Percentiles rank a stretch among this genome's conserved stretches.
These are phyloP conservation scores for Drosophila subpulchrella DNA, from an alignment of 1,140 invertebrate genomes.

Conservation along the genomic window DNA sequence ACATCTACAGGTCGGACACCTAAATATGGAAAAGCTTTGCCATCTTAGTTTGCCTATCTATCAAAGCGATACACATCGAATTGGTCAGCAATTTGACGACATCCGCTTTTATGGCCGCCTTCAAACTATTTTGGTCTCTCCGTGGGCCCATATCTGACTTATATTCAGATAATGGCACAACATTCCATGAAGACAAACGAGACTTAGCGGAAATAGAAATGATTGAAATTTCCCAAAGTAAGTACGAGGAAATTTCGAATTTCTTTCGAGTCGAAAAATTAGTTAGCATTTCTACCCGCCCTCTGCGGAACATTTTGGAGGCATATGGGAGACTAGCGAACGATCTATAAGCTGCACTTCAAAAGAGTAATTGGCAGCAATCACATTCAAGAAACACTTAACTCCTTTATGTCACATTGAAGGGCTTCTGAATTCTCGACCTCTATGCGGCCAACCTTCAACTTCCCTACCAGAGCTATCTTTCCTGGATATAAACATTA, in stretches of 20 bases:
- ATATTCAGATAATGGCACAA: no score
- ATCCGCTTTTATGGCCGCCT: neutral
- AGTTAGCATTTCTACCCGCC: neutral
- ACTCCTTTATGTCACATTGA: neutral
- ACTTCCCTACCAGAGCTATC: neutral
- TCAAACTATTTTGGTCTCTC: neutral
- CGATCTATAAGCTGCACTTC: slow-evolving; percentile 7
- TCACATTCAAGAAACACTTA: neutral
- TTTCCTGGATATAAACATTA: slow-evolving; percentile 1
- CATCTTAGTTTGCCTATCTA: no score
- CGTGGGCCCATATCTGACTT: no score
- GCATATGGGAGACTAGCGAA: slow-evolving; percentile 20
- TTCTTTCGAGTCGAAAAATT: neutral
- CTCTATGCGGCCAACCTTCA: neutral
- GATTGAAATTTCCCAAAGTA: neutral
- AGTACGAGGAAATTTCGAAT: no score
- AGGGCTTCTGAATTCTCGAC: slow-evolving; percentile 5
- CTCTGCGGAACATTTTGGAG: no score
- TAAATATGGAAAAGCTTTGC: no score
- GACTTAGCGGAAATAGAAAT: neutral
- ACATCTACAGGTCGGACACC: no score
- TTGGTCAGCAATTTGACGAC: neutral
- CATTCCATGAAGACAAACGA: no score
- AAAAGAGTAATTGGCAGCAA: neutral
- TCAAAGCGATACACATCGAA: no score